A percentile compares a stretch with the other conserved stretches of the same genome.
These are phyloP conservation scores for Cyanocitta stelleri DNA, from an alignment of 2,113 vertebrate genomes.

Conservation along the genomic window DNA sequence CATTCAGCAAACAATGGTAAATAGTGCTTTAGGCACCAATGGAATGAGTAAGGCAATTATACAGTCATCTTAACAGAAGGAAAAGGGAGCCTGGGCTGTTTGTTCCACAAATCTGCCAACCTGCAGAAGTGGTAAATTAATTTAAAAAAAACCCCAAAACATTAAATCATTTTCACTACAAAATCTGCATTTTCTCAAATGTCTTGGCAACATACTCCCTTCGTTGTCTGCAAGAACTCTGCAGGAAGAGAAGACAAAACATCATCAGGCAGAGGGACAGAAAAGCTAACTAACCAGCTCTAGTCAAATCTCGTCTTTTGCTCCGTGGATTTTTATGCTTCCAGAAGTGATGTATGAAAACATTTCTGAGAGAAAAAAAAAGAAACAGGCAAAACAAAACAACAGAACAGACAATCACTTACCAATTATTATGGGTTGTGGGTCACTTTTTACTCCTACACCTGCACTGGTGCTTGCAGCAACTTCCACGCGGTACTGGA, in stretches of 20 bases:
- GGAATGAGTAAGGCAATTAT: background rate
- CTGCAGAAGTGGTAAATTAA: background rate
- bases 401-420: constrained; percentile 48
- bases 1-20: background rate
- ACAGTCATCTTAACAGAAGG: background rate
- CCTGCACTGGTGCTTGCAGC: constrained; percentile 95
- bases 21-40: background rate
- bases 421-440: constrained; percentile 93
- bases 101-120: background rate
- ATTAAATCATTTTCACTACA: background rate
- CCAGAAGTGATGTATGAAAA: background rate
- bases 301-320: background rate
- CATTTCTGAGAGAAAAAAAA: background rate
- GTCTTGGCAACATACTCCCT: background rate
- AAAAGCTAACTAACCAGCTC: background rate
- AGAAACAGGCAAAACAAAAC: background rate
- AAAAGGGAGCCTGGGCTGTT: background rate
- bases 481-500: constrained; percentile 93
- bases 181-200: background rate
- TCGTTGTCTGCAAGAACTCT: background rate
- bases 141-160: accelerated
- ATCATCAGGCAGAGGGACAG: background rate
- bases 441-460: constrained; percentile 92
- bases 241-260: background rate
- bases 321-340: background rate